phyloP scores from a whole-genome alignment of 2,888 invertebrate genomes.

The Neoaliturus tenellus region DNA sequence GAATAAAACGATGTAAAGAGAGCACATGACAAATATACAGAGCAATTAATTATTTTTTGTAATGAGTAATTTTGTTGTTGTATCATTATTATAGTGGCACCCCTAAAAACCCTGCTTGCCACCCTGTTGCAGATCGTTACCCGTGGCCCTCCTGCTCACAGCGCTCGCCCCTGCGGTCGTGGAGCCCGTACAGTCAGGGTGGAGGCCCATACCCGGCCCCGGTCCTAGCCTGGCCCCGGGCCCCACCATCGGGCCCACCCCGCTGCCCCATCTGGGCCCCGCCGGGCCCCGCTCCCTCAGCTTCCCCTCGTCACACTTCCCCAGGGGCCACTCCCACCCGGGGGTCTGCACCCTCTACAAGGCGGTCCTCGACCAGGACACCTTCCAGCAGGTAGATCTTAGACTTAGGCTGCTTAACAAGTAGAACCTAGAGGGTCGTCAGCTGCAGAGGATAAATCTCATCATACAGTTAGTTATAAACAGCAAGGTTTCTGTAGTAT shows the following conservation, averaged over 20 bases:
- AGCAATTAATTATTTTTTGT: too few relatives aligned
- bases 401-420: too few relatives aligned
- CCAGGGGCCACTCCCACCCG: conserved; percentile 70
- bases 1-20: too few relatives aligned
- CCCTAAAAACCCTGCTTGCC: too few relatives aligned
- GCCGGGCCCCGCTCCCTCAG: conserved; percentile 71
- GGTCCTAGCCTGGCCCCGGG: conserved; percentile 57
- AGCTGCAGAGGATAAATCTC: too few relatives aligned
- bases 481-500: too few relatives aligned
- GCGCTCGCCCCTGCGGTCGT: conserved; percentile 18
- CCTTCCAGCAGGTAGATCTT: conserved; percentile 74
- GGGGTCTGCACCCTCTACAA: conserved; percentile 81
- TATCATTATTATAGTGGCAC: too few relatives aligned
- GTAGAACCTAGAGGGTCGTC: too few relatives aligned
- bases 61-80: too few relatives aligned
- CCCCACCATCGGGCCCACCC: conserved; percentile 63
- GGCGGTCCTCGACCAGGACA: conserved; percentile 80
- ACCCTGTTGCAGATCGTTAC: conserved; percentile 5
- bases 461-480: too few relatives aligned
- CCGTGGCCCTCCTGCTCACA: neutral
- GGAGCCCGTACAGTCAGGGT: conserved; percentile 55
- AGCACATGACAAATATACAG: too few relatives aligned
- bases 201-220: conserved; percentile 61
- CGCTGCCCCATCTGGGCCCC: conserved; percentile 68
- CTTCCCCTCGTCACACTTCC: conserved; percentile 71